Evolutionary conservation across 2,113 vertebrate genomes (phyloP).

Genomic region (Stigmatopora nigra): DNA sequence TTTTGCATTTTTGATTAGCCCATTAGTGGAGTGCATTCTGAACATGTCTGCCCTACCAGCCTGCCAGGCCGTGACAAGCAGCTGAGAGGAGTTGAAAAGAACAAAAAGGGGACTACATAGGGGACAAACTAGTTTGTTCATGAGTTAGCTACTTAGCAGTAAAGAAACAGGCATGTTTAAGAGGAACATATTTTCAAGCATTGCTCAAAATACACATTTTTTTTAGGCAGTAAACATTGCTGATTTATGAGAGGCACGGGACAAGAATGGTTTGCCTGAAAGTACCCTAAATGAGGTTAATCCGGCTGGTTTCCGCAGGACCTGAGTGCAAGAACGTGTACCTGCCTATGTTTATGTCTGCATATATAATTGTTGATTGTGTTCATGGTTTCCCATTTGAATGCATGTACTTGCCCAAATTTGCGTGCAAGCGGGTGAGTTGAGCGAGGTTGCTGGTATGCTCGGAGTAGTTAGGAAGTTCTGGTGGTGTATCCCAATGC

Average conservation of each 20-base stretch:
- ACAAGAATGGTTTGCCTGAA: slow-evolving; percentile 21
- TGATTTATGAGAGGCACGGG: slow-evolving; percentile 17
- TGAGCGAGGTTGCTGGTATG: slow-evolving; percentile 24
- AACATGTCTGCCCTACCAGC: slow-evolving; percentile 78
- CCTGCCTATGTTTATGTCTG: slow-evolving; percentile 47
- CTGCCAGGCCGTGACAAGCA: slow-evolving; percentile 73
- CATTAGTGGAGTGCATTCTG: slow-evolving; percentile 92
- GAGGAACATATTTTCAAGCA: slow-evolving; percentile 23
- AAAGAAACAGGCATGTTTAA: slow-evolving; percentile 23
- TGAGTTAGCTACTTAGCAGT: background rate
- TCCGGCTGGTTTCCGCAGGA: slow-evolving; percentile 32
- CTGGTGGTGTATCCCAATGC: slow-evolving; percentile 70
- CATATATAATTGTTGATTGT: slow-evolving; percentile 47
- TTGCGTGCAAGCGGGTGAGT: slow-evolving; percentile 43
- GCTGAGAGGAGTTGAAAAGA: slow-evolving; percentile 22
- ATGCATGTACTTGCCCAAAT: slow-evolving; percentile 43
- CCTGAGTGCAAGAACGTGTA: slow-evolving; percentile 59
- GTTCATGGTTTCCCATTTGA: slow-evolving; percentile 22
- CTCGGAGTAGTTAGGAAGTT: slow-evolving; percentile 46
- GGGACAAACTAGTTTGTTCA: slow-evolving; percentile 1
- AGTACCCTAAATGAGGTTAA: slow-evolving; percentile 40
- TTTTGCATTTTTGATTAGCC: slow-evolving; percentile 99
- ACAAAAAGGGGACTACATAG: slow-evolving; percentile 21
- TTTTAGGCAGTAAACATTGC: slow-evolving; percentile 7
- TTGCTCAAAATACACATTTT: slow-evolving; percentile 33